These are phyloP conservation scores for Galerucella nymphaeae DNA, from an alignment of 2,888 invertebrate genomes.

Conservation along the genomic window DNA sequence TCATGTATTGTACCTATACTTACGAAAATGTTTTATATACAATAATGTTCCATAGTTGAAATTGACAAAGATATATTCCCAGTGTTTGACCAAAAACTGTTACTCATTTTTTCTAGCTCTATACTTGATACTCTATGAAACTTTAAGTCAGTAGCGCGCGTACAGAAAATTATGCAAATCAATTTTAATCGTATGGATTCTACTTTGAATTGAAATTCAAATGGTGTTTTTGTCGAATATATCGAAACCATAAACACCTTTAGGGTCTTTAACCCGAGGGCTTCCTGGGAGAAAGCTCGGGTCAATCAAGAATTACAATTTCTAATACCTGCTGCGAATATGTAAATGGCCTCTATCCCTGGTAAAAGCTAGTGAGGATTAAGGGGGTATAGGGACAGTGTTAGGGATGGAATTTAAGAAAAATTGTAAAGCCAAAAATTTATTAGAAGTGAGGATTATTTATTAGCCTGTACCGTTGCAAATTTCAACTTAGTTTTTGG, in stretches of 20 bases:
- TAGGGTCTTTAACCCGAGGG: constrained; percentile 28
- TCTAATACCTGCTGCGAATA: constrained; percentile 22
- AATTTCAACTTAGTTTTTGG: no score
- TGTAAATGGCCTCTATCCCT: constrained; percentile 9
- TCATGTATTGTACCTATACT: no score
- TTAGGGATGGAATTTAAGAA: not conserved
- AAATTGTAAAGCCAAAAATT: not conserved
- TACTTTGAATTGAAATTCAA: constrained; percentile 30
- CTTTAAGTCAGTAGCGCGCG: no score
- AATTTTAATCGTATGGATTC: constrained; percentile 7
- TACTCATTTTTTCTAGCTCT: no score
- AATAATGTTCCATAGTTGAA: no score
- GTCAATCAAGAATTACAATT: constrained; percentile 26
- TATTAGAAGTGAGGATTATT: not conserved
- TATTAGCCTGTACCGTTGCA: no score
- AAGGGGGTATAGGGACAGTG: not conserved
- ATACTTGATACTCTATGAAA: no score
- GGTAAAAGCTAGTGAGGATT: constrained; percentile 9
- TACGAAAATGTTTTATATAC: no score
- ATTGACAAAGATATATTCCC: no score
- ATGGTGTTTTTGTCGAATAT: constrained; percentile 29
- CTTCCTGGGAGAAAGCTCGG: constrained; percentile 16
- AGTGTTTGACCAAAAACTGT: no score
- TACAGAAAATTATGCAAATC: constrained; percentile 11
- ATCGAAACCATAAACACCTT: constrained; percentile 29